phyloP scores from a whole-genome alignment of 1,140 invertebrate genomes.

The Meloidogyne hapla region DNA sequence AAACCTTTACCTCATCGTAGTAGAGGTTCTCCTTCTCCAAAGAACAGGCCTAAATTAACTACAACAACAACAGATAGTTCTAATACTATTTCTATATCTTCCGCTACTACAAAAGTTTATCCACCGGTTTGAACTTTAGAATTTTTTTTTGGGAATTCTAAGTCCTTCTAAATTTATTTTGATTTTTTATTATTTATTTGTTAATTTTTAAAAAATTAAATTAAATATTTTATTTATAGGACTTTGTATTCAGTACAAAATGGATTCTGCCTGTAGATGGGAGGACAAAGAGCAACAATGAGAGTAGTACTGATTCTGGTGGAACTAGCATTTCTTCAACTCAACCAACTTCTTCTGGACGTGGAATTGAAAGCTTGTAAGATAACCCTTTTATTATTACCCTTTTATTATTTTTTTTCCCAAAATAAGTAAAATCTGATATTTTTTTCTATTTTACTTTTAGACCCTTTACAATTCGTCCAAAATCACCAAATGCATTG shows the following conservation, averaged over 20 bases:
- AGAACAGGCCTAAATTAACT: not conserved
- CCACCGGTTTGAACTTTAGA: not conserved
- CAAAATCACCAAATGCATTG: constrained; percentile 3
- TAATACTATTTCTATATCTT: not conserved
- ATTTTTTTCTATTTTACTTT: not conserved
- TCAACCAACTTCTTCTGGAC: not conserved
- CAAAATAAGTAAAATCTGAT: no score
- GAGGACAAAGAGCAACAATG: constrained; percentile 7
- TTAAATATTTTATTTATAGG: not conserved
- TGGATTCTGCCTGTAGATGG: constrained; percentile 36
- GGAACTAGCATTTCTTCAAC: not conserved
- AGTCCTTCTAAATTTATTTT: no score
- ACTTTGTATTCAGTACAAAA: constrained; percentile 38
- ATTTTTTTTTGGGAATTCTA: not conserved
- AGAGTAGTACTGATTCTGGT: not conserved
- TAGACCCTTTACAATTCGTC: constrained; percentile 20
- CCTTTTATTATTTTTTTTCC: no score
- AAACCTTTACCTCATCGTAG: constrained; percentile 8
- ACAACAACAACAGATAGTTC: not conserved
- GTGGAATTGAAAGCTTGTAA: constrained; percentile 10
- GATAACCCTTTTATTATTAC: not conserved
- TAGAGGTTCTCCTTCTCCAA: constrained; percentile 5
- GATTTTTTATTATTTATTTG: no score
- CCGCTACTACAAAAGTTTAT: not conserved
- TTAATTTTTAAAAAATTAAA: no score